These are phyloP conservation scores for Psittacus erithacus DNA, from an alignment of 2,113 vertebrate genomes.

Conservation along the genomic window DNA sequence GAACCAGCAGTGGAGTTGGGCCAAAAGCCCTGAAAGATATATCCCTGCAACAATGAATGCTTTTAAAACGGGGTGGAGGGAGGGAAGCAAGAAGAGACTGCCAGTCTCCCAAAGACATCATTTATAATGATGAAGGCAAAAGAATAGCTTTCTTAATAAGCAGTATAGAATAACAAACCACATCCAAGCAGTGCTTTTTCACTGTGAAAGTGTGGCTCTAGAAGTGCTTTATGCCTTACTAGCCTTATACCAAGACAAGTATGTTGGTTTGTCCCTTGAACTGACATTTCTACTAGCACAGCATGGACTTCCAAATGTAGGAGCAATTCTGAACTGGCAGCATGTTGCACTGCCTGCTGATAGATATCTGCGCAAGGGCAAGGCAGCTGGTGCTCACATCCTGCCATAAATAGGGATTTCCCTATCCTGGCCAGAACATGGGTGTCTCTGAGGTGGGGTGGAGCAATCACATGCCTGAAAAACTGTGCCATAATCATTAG, in stretches of 20 bases:
- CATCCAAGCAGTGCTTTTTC: not conserved
- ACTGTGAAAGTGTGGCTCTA: not conserved
- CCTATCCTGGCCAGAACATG: not conserved
- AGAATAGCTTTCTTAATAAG: constrained; percentile 9
- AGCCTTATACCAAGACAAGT: not conserved
- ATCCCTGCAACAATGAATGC: constrained; percentile 37
- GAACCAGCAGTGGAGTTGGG: constrained; percentile 36
- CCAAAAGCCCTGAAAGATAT: constrained; percentile 25
- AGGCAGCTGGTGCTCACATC: not conserved
- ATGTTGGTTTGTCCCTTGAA: not conserved
- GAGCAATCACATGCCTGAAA: not conserved
- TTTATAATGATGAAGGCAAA: not conserved
- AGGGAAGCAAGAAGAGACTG: constrained; percentile 42
- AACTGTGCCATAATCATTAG: not conserved
- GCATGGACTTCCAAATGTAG: not conserved
- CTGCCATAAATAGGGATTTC: constrained; percentile 12
- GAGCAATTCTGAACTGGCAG: not conserved
- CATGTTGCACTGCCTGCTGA: not conserved
- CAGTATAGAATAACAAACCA: not conserved
- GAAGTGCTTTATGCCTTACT: not conserved
- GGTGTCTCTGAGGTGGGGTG: not conserved
- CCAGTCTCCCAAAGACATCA: not conserved
- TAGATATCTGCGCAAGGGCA: not conserved
- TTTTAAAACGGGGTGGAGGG: constrained; percentile 33
- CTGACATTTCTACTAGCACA: not conserved